phyloP scores from a whole-genome alignment of 1,140 invertebrate genomes.

The Procambarus clarkii region DNA sequence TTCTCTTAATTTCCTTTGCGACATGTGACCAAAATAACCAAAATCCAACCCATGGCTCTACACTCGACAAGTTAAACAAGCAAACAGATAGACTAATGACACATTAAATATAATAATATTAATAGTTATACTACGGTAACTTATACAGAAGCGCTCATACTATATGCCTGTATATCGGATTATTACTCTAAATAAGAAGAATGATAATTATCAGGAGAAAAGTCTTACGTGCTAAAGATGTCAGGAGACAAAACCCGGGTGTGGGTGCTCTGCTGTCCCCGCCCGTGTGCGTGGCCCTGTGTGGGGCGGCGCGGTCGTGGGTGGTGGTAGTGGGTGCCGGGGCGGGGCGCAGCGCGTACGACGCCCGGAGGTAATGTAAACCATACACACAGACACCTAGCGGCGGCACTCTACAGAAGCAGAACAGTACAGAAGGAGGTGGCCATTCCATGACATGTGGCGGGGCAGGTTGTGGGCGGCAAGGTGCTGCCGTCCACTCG shows the following conservation, averaged over 20 bases:
- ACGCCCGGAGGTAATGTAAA: conserved; percentile 57
- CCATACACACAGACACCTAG: conserved; percentile 67
- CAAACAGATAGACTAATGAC: conserved; percentile 73
- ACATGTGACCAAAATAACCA: conserved; percentile 73
- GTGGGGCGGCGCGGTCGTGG: neutral
- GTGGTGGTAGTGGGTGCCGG: conserved; percentile 32
- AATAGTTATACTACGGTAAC: conserved; percentile 74
- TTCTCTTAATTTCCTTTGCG: conserved; percentile 39
- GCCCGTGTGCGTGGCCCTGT: conserved; percentile 13
- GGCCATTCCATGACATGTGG: conserved; percentile 55
- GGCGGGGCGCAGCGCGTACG: conserved; percentile 1
- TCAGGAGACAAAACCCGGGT: conserved; percentile 70
- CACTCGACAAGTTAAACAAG: conserved; percentile 71
- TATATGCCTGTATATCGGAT: conserved; percentile 69
- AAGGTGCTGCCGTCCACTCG: neutral
- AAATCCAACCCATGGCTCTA: conserved; percentile 73
- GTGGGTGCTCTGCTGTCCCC: conserved; percentile 32
- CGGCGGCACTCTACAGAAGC: conserved; percentile 59
- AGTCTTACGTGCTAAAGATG: conserved; percentile 73
- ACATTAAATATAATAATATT: conserved; percentile 74
- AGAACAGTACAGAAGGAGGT: conserved; percentile 64
- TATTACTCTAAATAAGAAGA: conserved; percentile 73
- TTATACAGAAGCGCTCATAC: conserved; percentile 72
- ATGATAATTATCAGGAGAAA: conserved; percentile 72
- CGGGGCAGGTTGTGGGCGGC: conserved; percentile 25